Base-by-base conservation (phyloP, 2,888 invertebrate genomes). In the Oscheius sp. region DNA sequence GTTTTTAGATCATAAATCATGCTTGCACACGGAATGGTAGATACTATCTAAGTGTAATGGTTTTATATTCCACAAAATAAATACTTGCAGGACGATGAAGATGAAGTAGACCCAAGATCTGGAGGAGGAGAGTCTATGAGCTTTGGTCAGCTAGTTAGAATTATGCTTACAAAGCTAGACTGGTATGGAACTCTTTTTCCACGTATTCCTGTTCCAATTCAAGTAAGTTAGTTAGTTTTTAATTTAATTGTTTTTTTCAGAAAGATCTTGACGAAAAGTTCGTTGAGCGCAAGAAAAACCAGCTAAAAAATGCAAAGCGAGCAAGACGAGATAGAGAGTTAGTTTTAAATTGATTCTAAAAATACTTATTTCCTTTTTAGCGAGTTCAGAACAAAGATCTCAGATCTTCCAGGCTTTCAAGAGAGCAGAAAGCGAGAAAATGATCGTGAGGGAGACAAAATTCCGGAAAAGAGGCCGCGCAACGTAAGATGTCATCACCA, bases 161-260 rank as follows among this genome's bases (percentile, higher is more conserved):
- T 77, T 55, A 82, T 85, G 79, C 72, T 85, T 17, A 83, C 82
- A 15, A 84, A 97, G 87, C 90, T 98, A 69, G 98, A 99, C 87
- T 99, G 98, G 97, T 98, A 96, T 89, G 94, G 94, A 46, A 98
- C 98, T 0, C 90, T 98, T 20, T 99, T 99, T 87, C 98, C 98
- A 0, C 91, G 98, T 79, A 97, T 99, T 87, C 98, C 98, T 0
- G 97, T 98, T 71, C 96, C 97, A 27, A 96, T 97, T 83, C 91
- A 91, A 88, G 82, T 83, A 52, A 1, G 0, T 23, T 65, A 34
- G 2, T 23, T 23, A 1, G 5, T 27, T 45, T 25, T 27, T 10
- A 15, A 45, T 27, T 27, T 42, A 50, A 20, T 34, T 45, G 27
- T 37, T 34, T 8, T 6, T 71, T 82, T 63, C 75, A 86, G 78